Evolutionary conservation across 2,888 invertebrate genomes (phyloP), one percentile per base, ranked within the genome.

Genomic region (Eupithecia inturbata): DNA sequence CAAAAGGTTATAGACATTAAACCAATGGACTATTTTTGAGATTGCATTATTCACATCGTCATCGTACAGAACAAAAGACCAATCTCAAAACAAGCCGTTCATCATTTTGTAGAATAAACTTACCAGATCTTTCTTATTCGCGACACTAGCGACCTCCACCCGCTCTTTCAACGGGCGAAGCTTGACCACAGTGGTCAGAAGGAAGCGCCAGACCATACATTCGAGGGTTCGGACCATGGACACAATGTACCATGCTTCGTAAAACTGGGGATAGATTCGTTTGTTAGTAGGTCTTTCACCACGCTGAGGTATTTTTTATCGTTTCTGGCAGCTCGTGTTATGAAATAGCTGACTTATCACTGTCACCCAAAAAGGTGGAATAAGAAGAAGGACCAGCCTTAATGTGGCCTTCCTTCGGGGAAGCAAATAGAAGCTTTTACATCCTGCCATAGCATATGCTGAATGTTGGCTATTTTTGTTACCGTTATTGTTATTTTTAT

Each of bases 171-270:
- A 78, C 49, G 81, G 78, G 57, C 78, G 78, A 16, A 84, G 83
- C 75, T 82, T 82, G 71, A 85, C 76, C 71, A 88, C 75, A 36
- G 86, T 77, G 49, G 80, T 81, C 45, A 85, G 63, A 62, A 88
- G 72, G 60, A 89, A 74, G 74, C 83, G 83, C 83, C 83, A 84
- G 7, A 90, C 45, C 68, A 82, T 71, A 79, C 80, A 84, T 62
- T 85, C 82, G 89, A 91, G 89, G 77, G 87, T 84, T 67, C 82
- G 83, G 72, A 87, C 75, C 77, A 87, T 78, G 57, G 80, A 76
- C 78, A 87, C 80, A 74, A 91, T 78, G 78, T 82, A 86, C 74
- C 89, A 91, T 36, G 78, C 80, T 49, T 82, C 80, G 73, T 80
- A 79, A 78, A 85, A 85, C 91, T 92, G 90, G 72, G 87, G 79